Percentiles rank a stretch among this genome's conserved stretches.
Conservation (phyloP, 2,888 invertebrate species). For the Lamellibrachia satsuma region DNA sequence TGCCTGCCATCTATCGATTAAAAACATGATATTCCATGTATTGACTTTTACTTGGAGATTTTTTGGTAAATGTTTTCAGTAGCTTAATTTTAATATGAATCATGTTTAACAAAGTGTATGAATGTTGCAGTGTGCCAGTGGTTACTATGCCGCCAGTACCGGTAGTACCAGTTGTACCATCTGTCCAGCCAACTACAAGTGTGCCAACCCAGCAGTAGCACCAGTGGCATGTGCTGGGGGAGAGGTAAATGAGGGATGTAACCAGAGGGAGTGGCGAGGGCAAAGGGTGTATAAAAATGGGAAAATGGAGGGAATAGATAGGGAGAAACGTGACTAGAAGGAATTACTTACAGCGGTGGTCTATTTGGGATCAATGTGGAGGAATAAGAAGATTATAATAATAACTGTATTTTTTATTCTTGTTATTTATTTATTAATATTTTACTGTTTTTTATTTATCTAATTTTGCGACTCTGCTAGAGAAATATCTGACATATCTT, state of each 20-base stretch:
- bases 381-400: too few species aligned
- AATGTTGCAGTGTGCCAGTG: constrained; percentile 40
- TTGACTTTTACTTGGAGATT: neutral
- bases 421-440: too few species aligned
- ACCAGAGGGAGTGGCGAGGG: neutral
- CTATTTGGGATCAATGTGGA: too few species aligned
- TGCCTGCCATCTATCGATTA: too few species aligned
- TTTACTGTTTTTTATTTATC: too few species aligned
- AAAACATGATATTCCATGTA: neutral
- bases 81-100: neutral
- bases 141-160: constrained; percentile 48
- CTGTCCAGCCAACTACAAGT: constrained; percentile 53
- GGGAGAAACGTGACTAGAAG: neutral
- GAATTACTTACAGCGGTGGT: too few species aligned
- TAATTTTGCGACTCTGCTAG: too few species aligned
- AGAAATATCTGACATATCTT: too few species aligned
- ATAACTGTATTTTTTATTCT: too few species aligned
- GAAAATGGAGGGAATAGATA: neutral
- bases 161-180: constrained; percentile 45
- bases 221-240: constrained; percentile 51
- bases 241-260: constrained; percentile 44
- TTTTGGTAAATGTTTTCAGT: neutral
- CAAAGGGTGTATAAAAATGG: neutral
- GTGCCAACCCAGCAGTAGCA: constrained; percentile 48
- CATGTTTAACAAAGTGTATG: neutral